These are phyloP conservation scores for Drosophila rhopaloa DNA, from an alignment of 1,140 invertebrate species.

Conservation along the genomic window DNA sequence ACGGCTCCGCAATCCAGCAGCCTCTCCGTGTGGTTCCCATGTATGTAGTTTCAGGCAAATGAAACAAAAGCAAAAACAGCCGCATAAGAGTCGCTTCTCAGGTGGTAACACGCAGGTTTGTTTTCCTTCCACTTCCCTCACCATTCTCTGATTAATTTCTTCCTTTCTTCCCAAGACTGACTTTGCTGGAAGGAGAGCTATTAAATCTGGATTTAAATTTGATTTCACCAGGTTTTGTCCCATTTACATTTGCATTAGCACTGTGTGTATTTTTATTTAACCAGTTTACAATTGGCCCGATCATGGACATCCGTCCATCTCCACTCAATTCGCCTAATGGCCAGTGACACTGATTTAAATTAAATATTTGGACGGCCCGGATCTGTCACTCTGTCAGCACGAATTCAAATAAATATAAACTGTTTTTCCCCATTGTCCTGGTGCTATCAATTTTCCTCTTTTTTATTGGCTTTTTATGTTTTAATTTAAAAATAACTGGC, in stretches of 20 bases:
- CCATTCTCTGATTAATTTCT: constrained; percentile 25
- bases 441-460: constrained; percentile 27
- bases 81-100: constrained; percentile 29
- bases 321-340: constrained; percentile 43
- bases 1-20: constrained; percentile 16
- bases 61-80: constrained; percentile 70
- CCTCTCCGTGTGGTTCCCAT: constrained; percentile 10
- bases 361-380: constrained; percentile 67
- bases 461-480: constrained; percentile 4
- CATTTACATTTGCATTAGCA: constrained; percentile 8
- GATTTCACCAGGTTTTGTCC: constrained; percentile 15
- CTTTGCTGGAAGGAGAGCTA: neutral
- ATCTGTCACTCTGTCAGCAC: constrained; percentile 65
- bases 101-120: constrained; percentile 37
- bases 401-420: constrained; percentile 60
- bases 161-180: neutral
- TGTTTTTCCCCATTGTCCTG: constrained; percentile 31
- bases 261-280: constrained; percentile 38
- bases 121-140: constrained; percentile 19
- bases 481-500: constrained; percentile 30
- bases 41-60: constrained; percentile 80
- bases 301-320: constrained; percentile 24
- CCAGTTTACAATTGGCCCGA: constrained; percentile 42
- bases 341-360: constrained; percentile 78
- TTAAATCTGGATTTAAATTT: constrained; percentile 39